Evolutionary conservation across 2,888 invertebrate species (phyloP), one percentile per base, ranked within the genome.

Genomic region (Zonitis immaculata): DNA sequence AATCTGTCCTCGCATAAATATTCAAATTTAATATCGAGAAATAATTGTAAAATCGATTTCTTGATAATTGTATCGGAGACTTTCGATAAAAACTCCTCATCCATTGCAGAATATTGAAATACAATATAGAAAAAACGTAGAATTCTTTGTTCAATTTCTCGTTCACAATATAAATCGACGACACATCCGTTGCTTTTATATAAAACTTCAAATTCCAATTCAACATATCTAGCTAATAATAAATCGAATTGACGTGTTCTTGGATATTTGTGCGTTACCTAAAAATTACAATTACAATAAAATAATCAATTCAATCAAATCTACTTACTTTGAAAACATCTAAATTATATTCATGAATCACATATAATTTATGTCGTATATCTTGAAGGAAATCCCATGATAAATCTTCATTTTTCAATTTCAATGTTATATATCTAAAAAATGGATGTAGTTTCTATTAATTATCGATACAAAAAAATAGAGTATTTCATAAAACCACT

Each of bases 361-460:
- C 49, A 27, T 57, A 45, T 30, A 66, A 42, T 47, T 55, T 55
- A 46, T 44, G 54, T 9, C 53, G 57, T 28, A 66, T 42, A 20
- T 62, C 62, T 30, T 54, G 44, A 20, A 61, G 48, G 51, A 59
- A 63, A 28, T 57, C 56, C 11, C 39, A 35, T 7, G 57, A 56
- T 35, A 53, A 49, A 27, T 53, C 49, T 42, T 54, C 48, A 44
- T 52, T 27, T 30, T 55, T 52, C 30, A 58, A 52, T 16, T 57
- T 60, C 18, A 49, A 47, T 30, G 59, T 56, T 42, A 65, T 61
- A 22, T 57, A 62, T 49, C 65, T 65, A 58, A 49, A 63, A 65
- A 42, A n/a, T 47, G 44, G 48, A 28, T 32, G 42, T 42, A 45
- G n/a, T n/a, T 51, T 20, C 6, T 39, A 25, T 28, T 22, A 18